Conservation (phyloP, 2,888 invertebrate genomes). For the Rhamphomyia laevipes region DNA sequence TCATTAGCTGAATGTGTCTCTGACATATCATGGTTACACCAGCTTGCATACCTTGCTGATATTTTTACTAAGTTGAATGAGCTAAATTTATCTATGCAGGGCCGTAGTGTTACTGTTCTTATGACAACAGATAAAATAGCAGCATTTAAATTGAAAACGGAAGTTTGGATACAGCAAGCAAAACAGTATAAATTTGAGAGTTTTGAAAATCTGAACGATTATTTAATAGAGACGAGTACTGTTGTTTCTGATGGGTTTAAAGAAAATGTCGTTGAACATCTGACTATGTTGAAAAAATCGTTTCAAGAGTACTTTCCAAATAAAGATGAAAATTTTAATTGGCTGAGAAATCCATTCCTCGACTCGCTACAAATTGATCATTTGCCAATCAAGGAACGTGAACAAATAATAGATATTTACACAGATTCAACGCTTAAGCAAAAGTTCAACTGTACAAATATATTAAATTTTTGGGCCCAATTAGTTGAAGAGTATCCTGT, state of each 20-base stretch:
- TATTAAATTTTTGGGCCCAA: no score
- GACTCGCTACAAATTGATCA: no score
- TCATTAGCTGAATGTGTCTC: background rate
- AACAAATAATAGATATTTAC: no score
- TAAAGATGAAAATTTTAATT: no score
- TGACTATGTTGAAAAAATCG: background rate
- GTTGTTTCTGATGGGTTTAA: background rate
- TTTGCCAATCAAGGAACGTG: no score
- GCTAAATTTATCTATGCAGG: background rate
- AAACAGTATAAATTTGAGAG: background rate
- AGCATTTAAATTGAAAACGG: background rate
- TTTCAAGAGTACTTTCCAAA: background rate
- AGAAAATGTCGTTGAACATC: background rate
- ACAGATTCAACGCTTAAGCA: no score
- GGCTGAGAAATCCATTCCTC: no score
- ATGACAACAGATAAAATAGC: background rate
- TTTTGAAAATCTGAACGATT: background rate
- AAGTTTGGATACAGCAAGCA: background rate
- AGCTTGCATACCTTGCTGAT: background rate
- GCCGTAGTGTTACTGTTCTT: background rate
- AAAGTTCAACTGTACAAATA: no score
- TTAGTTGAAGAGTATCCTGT: no score
- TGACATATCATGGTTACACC: background rate
- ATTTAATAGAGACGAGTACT: background rate
- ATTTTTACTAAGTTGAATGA: background rate